A percentile compares a stretch with the other conserved stretches of the same genome.
These are phyloP conservation scores for Pluvialis apricaria DNA, from an alignment of 2,113 vertebrate species.

Conservation along the genomic window DNA sequence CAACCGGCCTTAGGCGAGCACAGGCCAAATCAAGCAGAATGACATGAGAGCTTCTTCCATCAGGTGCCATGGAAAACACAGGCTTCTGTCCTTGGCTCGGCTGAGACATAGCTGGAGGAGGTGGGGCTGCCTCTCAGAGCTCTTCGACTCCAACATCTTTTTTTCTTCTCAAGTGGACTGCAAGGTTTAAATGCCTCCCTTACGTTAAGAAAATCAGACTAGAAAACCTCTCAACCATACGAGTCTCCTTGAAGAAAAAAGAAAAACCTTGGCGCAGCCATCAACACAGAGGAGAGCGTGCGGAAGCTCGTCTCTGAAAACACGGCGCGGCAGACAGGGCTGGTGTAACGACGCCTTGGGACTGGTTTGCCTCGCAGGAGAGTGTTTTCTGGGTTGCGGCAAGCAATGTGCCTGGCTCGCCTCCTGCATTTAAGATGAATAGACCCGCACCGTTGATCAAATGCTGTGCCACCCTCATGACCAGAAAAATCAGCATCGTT, in stretches of 20 bases:
- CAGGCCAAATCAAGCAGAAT: slow-evolving; percentile 32
- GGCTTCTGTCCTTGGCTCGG: slow-evolving; percentile 38
- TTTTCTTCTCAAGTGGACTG: slow-evolving; percentile 15
- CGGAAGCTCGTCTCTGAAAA: not conserved
- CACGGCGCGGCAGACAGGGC: accelerated
- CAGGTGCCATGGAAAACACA: slow-evolving; percentile 57
- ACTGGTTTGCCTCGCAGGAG: not conserved
- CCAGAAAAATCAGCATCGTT: accelerated
- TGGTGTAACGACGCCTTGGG: not conserved
- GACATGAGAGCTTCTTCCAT: slow-evolving; percentile 36
- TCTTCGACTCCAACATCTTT: not conserved
- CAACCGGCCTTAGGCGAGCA: not conserved
- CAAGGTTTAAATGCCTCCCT: slow-evolving; percentile 2
- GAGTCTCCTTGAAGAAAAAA: not conserved
- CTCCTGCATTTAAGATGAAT: not conserved
- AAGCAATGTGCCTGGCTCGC: not conserved
- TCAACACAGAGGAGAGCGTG: accelerated
- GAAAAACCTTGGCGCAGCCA: not conserved
- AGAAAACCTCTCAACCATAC: not conserved
- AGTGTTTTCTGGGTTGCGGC: not conserved
- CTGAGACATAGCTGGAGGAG: slow-evolving; percentile 43
- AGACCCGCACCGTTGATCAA: too few relatives aligned
- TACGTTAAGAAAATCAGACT: not conserved
- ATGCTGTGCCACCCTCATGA: not conserved
- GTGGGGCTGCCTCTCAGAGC: slow-evolving; percentile 6